A percentile compares a stretch with the other conserved stretches of the same genome.
Evolutionary conservation across 2,797 vertebrate genomes (phyloP).

Genomic region (Synanceia verrucosa): DNA sequence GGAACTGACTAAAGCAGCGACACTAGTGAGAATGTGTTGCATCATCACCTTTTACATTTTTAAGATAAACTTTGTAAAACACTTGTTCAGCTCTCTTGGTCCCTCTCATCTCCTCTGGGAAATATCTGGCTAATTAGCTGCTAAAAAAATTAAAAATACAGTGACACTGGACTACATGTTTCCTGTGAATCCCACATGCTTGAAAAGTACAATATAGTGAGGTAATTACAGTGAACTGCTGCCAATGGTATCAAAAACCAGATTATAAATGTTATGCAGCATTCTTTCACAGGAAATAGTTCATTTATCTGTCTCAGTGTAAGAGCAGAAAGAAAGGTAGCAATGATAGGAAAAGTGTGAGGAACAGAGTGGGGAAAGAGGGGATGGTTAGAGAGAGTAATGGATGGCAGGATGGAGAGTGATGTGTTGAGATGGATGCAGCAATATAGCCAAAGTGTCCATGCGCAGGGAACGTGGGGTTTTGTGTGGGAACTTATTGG

Average conservation of each 20-base stretch:
- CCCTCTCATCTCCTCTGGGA: not conserved
- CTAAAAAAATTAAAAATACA: not conserved
- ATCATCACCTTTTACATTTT: no score
- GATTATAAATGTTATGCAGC: not conserved
- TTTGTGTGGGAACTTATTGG: conserved; percentile 69
- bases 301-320: not conserved
- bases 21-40: no score
- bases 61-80: no score
- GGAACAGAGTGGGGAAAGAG: not conserved
- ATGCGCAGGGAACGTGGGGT: conserved; percentile 26
- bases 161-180: not conserved
- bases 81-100: not conserved
- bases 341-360: not conserved
- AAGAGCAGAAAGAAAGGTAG: not conserved
- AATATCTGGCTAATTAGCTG: not conserved
- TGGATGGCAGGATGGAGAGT: conserved; percentile 28
- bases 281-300: not conserved
- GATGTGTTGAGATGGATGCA: conserved; percentile 54
- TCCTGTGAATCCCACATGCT: not conserved
- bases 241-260: not conserved
- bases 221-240: not conserved
- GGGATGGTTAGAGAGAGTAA: conserved; percentile 35
- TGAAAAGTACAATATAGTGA: no score
- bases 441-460: conserved; percentile 55
- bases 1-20: no score